Evolutionary conservation across 2,797 vertebrate genomes (phyloP), one percentile per base, ranked within the genome.

Genomic region (Spheniscus humboldti): DNA sequence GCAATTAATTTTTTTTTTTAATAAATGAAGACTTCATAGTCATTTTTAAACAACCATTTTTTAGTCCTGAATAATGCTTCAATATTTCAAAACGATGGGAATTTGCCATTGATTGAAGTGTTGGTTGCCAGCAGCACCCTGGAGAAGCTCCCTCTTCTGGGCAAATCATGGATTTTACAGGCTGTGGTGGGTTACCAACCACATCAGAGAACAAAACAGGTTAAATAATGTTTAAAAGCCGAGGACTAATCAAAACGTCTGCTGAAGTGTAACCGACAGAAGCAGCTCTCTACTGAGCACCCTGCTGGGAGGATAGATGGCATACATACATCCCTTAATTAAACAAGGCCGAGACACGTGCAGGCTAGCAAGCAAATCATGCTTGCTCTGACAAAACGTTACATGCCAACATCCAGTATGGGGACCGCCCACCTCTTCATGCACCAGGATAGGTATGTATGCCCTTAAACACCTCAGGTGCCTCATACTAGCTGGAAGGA

Each of bases 331-430:
- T 3, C 9, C 16, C 9, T 52, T 7, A 72, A 7, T 59, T 35
- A 66, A 69, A 85, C 6, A 47, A 18, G 16, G 50, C 41, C 37
- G 45, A 60, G 24, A 45, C 0, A 33, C 0, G 1, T 4, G 33
- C 14, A 45, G 2, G 13, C 28, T 18, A 47, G 37, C n/a, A 62
- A 67, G 37, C n/a, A 80, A 39, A 45, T 27, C 33, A 17, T 3
- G 0, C 35, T 87, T 62, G 50, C 14, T 68, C 53, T 82, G 31
- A 69, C 30, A 83, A 73, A 92, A 60, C 6, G 19, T 41, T 11
- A 9, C 7, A 31, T 8, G 18, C 12, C 24, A 67, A 22, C 0
- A 2, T 18, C 37, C 45, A 41, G 4, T 37, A 48, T 0, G 23
- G 35, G 30, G 18, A 74, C 39, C 60, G 19, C 4, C 17, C 30